Conservation (phyloP, 2,113 vertebrate species). For the Ibidorhyncha struthersii region DNA sequence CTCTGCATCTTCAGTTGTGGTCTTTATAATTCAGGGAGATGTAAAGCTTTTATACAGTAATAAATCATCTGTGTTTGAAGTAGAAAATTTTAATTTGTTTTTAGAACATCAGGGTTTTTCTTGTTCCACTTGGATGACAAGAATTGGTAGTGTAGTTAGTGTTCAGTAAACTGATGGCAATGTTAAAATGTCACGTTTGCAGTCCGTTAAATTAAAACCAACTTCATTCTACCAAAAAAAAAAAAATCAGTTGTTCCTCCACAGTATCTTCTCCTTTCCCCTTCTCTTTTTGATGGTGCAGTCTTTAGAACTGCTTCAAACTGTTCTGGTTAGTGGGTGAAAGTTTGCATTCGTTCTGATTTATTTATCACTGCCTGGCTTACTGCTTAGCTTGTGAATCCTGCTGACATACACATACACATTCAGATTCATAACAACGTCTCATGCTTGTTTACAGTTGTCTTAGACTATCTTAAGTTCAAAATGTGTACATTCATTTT, state of each 20-base stretch:
- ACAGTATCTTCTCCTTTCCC: not conserved
- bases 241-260: not conserved
- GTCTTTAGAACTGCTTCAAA: not conserved
- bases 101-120: rapidly evolving
- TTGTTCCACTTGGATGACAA: not conserved
- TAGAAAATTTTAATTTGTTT: not conserved
- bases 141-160: not conserved
- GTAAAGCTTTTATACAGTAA: not conserved
- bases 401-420: rapidly evolving
- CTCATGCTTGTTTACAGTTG: not conserved
- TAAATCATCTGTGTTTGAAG: not conserved
- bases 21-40: not conserved
- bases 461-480: not conserved
- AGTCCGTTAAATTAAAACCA: not conserved
- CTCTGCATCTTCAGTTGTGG: not conserved
- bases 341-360: not conserved
- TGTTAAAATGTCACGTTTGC: not conserved
- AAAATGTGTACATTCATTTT: not conserved
- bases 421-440: not conserved
- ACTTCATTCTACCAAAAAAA: not conserved
- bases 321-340: not conserved
- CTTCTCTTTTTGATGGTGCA: not conserved
- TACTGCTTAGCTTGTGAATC: not conserved
- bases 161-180: rapidly evolving
- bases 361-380: not conserved